A percentile compares a stretch with the other conserved stretches of the same genome.
These are phyloP conservation scores for Peromyscus nudipes DNA, from an alignment of 2,797 vertebrate species.

Conservation along the genomic window DNA sequence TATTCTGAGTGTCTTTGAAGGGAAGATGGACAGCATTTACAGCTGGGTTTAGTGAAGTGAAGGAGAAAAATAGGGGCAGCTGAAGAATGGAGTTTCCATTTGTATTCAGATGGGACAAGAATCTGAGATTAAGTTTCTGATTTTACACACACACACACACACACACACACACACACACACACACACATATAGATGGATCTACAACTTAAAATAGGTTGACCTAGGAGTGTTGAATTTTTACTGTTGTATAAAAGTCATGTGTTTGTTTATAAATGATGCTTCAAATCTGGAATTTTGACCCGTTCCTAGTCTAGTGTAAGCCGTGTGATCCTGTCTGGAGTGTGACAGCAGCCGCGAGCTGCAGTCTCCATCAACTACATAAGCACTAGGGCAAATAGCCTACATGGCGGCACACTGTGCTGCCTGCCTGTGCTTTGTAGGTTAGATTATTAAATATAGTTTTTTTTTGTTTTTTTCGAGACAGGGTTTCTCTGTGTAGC, in stretches of 20 bases:
- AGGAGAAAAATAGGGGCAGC: neutral
- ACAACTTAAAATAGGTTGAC: neutral
- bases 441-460: neutral
- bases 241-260: neutral
- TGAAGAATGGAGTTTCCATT: neutral
- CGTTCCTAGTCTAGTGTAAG: neutral
- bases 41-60: neutral
- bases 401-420: no score
- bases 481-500: no score
- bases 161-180: no score
- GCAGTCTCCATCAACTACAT: neutral
- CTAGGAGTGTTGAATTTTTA: neutral
- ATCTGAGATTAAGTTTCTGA: neutral
- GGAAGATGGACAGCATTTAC: neutral
- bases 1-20: neutral
- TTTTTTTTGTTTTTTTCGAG: no score
- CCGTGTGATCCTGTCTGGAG: neutral
- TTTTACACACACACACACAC: no score
- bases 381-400: neutral
- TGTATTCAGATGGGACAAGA: neutral
- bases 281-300: neutral
- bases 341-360: neutral
- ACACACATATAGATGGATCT: no score
- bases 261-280: neutral
- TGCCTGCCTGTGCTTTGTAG: neutral